Evolutionary conservation across 2,113 vertebrate species (phyloP).

Genomic region (Sceloporus undulatus): DNA sequence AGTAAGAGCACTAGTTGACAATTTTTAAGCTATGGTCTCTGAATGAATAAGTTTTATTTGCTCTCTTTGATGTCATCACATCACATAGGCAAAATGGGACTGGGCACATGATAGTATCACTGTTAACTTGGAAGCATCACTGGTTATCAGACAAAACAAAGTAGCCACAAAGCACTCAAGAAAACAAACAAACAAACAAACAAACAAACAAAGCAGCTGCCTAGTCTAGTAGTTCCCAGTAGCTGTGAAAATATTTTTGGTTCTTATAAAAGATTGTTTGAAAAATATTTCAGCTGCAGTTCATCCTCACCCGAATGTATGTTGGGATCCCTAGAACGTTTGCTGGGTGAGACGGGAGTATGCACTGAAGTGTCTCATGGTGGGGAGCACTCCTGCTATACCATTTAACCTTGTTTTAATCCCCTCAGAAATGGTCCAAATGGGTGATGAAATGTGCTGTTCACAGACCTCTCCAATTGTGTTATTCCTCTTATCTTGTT

Average conservation of each 20-base stretch:
- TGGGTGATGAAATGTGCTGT: neutral
- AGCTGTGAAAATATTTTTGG: neutral
- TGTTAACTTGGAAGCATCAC: neutral
- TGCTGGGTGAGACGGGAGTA: neutral
- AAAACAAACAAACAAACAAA: neutral
- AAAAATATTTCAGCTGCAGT: neutral
- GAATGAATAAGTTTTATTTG: neutral
- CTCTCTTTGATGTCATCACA: neutral
- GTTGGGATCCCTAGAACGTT: neutral
- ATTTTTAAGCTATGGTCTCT: neutral
- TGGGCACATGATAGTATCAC: neutral
- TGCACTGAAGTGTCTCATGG: neutral
- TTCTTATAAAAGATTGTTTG: neutral
- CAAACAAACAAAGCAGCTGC: neutral
- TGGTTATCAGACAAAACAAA: slow-evolving; percentile 3
- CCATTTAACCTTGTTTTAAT: neutral
- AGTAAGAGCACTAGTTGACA: neutral
- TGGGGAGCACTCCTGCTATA: neutral
- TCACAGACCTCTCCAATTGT: neutral
- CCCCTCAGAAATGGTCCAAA: neutral
- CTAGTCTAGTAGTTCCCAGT: neutral
- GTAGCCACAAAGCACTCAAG: neutral
- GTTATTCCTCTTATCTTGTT: neutral
- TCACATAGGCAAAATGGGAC: neutral
- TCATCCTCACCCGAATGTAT: neutral